These are phyloP conservation scores for Drosophila rhopaloa DNA, from an alignment of 1,140 invertebrate genomes.

Conservation along the genomic window DNA sequence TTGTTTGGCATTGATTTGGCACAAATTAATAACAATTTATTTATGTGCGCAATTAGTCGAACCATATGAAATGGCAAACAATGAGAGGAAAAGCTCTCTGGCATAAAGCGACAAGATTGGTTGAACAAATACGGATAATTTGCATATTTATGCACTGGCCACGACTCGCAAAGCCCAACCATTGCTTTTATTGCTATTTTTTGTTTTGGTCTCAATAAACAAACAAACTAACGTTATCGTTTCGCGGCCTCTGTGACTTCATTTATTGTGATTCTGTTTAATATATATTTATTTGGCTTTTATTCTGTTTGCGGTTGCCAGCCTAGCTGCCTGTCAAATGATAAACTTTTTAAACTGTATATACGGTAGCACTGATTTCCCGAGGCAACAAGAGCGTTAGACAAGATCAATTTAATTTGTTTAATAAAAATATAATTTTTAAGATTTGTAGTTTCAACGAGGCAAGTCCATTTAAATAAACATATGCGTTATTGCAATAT, in stretches of 20 bases:
- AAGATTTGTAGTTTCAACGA: too few relatives aligned
- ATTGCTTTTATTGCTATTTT: conserved; percentile 36
- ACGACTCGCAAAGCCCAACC: conserved; percentile 16
- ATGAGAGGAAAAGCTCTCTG: conserved; percentile 27
- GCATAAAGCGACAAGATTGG: conserved; percentile 38
- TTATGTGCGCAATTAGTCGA: conserved; percentile 68
- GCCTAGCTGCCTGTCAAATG: conserved; percentile 42
- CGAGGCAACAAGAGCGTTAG: background rate
- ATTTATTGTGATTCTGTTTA: conserved; percentile 37
- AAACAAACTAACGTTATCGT: conserved; percentile 52
- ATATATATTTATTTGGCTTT: conserved; percentile 47
- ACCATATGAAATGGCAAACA: conserved; percentile 48
- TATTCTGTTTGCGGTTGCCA: conserved; percentile 22
- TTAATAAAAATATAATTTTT: too few relatives aligned
- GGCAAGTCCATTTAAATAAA: too few relatives aligned
- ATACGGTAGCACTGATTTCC: background rate
- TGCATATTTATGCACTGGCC: conserved; percentile 55
- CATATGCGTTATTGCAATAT: too few relatives aligned
- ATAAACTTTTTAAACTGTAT: conserved; percentile 29
- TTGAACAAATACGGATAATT: conserved; percentile 57
- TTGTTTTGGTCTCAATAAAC: conserved; percentile 34
- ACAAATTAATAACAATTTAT: conserved; percentile 79
- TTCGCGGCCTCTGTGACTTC: conserved; percentile 41
- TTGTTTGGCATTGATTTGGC: conserved; percentile 55
- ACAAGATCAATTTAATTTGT: background rate